Evolutionary conservation across 1,140 invertebrate species (phyloP), one percentile per base, ranked within the genome.

Genomic region (Drosophila nikananu): DNA sequence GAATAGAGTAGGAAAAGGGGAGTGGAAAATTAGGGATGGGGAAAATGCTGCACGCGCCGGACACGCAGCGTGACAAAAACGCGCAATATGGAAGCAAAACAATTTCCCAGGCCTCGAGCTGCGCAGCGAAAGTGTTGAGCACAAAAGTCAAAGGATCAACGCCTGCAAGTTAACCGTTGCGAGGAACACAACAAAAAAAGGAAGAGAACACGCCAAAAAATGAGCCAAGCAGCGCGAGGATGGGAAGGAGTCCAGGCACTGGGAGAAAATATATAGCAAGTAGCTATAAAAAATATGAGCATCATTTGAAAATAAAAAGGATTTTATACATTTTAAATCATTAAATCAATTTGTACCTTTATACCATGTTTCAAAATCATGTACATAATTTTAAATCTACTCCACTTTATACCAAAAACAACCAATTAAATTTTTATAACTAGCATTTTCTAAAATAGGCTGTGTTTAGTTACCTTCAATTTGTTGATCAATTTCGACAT

Each of bases 141-240:
- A 76, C 62, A 67, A 86, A 86, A 90, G 86, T 90, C 86, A 90
- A 90, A 90, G 86, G 86, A 90, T 90, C 86, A 86, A 90, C 86
- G 81, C 86, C 81, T 80, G 81, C 44, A 77, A 90, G 77, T 86
- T 82, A 86, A 86, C 81, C 59, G 68, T 57, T 39, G 73, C 44
- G 55, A 57, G 19, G 32, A 55, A 39, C 6, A 63, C 46, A 35
- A 54, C n/a, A n/a, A 63, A 44, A 78, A 49, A 32, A 64, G 52
- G 30, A 55, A 37, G 15, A 51, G 19, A 35, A 72, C 35, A 54
- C 21, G n/a, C 52, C 37, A 73, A 71, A 78, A 65, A 61, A 58
- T 68, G 48, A 77, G 48, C 57, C 41, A 21, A 21, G 13, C 17
- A 12, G 15, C 64, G n/a, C n/a, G 21, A 60, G 21, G 60, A 52